phyloP scores from a whole-genome alignment of 1,140 invertebrate species.

The Laupala kohalensis region DNA sequence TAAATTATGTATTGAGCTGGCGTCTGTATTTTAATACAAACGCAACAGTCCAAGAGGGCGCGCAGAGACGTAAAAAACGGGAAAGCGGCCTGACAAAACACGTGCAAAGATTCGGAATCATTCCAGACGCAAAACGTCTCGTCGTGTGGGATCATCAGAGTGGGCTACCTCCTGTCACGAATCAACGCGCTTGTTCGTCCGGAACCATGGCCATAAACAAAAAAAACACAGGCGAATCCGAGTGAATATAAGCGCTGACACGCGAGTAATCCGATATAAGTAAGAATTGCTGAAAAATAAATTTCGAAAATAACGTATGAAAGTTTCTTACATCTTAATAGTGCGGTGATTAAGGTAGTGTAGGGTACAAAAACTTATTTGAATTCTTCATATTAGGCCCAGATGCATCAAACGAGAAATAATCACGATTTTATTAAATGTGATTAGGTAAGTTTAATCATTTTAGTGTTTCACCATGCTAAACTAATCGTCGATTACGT shows the following conservation, averaged over 20 bases:
- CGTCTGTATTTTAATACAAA: neutral
- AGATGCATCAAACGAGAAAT: too few relatives aligned
- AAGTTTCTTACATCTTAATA: too few relatives aligned
- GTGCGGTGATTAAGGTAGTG: too few relatives aligned
- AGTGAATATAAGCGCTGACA: neutral
- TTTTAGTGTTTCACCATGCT: too few relatives aligned
- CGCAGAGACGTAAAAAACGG: neutral
- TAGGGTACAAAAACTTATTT: too few relatives aligned
- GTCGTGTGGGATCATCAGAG: neutral
- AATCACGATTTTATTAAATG: too few relatives aligned
- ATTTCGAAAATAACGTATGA: too few relatives aligned
- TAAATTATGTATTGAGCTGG: neutral
- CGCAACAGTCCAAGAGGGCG: neutral
- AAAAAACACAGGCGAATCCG: neutral
- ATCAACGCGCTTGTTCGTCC: too few relatives aligned
- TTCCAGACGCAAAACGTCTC: neutral
- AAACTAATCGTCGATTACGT: too few relatives aligned
- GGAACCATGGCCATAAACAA: neutral
- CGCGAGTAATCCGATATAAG: neutral
- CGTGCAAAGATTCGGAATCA: neutral
- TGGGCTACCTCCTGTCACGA: too few relatives aligned
- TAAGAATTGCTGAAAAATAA: neutral
- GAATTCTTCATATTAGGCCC: too few relatives aligned
- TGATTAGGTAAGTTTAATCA: too few relatives aligned
- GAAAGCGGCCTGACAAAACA: neutral